Evolutionary conservation across 1,140 invertebrate genomes (phyloP).

Genomic region (Piezodorus guildinii): DNA sequence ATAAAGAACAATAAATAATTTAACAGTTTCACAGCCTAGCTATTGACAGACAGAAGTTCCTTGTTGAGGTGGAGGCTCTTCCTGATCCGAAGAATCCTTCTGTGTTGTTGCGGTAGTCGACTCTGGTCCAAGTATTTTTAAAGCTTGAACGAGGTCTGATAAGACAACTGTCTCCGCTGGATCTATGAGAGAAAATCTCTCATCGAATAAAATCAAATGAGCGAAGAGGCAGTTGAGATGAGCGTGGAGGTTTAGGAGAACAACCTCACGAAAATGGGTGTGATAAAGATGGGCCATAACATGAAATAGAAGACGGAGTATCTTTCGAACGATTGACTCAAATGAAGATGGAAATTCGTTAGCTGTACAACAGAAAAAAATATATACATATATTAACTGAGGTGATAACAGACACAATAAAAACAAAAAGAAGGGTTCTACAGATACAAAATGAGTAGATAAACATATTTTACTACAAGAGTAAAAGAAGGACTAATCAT

Average conservation of each 20-base stretch:
- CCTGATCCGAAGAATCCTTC: not conserved
- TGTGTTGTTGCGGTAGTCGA: not conserved
- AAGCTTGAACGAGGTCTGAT: constrained; percentile 67
- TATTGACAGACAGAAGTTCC: constrained; percentile 2
- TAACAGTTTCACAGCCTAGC: constrained; percentile 13
- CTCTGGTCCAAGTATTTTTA: constrained; percentile 33
- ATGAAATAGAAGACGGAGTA: constrained; percentile 91
- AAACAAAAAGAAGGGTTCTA: too few species aligned
- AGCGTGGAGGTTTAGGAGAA: constrained; percentile 80
- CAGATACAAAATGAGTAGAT: too few species aligned
- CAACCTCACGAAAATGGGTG: constrained; percentile 91
- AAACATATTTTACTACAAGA: too few species aligned
- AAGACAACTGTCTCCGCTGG: constrained; percentile 92
- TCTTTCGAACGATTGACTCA: constrained; percentile 89
- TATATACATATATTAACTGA: not conserved
- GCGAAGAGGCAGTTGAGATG: constrained; percentile 94
- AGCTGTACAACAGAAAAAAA: constrained; percentile 45
- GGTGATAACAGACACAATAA: too few species aligned
- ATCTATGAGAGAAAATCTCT: constrained; percentile 78
- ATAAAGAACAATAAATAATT: constrained; percentile 2
- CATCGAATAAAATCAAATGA: constrained; percentile 84
- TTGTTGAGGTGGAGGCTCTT: constrained; percentile 1
- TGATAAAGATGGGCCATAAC: constrained; percentile 96
- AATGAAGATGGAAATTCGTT: constrained; percentile 91
- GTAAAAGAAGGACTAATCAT: too few species aligned